These are phyloP conservation scores for Melanotus villosus DNA, from an alignment of 2,888 invertebrate genomes.

Conservation along the genomic window DNA sequence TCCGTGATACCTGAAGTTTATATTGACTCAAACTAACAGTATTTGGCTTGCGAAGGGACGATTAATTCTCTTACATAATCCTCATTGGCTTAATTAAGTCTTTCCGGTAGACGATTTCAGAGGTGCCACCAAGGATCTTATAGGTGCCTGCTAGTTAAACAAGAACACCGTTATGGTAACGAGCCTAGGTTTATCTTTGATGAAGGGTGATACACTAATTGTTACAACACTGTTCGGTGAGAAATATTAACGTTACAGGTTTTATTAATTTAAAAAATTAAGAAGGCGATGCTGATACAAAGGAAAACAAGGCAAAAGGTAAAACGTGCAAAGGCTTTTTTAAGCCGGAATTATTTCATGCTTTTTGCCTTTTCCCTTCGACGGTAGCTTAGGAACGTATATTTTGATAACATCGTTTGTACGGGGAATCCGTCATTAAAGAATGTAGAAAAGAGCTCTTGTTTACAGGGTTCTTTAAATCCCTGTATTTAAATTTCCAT, in stretches of 20 bases:
- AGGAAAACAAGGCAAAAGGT: neutral
- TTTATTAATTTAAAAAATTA: neutral
- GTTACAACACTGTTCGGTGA: neutral
- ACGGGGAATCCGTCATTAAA: constrained; percentile 8
- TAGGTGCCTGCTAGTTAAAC: constrained; percentile 24
- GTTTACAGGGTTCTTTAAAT: constrained; percentile 15
- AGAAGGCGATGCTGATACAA: neutral
- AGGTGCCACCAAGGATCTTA: constrained; percentile 30
- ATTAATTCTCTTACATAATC: constrained; percentile 38
- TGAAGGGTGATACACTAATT: neutral
- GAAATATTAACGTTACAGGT: too few relatives aligned
- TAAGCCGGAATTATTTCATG: neutral
- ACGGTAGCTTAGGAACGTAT: neutral
- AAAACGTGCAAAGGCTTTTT: neutral
- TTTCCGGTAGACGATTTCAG: constrained; percentile 26
- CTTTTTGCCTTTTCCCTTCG: neutral
- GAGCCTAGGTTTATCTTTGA: constrained; percentile 16
- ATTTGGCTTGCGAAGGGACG: constrained; percentile 30
- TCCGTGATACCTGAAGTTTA: constrained; percentile 15
- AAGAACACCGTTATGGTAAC: constrained; percentile 25
- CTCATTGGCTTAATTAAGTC: constrained; percentile 37
- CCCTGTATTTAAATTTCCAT: constrained; percentile 25
- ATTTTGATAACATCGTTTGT: constrained; percentile 18
- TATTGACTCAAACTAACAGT: constrained; percentile 27
- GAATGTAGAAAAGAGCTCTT: constrained; percentile 8